Evolutionary conservation across 2,888 invertebrate species (phyloP), one percentile per base, ranked within the genome.

Genomic region (Masnerella sp.): DNA sequence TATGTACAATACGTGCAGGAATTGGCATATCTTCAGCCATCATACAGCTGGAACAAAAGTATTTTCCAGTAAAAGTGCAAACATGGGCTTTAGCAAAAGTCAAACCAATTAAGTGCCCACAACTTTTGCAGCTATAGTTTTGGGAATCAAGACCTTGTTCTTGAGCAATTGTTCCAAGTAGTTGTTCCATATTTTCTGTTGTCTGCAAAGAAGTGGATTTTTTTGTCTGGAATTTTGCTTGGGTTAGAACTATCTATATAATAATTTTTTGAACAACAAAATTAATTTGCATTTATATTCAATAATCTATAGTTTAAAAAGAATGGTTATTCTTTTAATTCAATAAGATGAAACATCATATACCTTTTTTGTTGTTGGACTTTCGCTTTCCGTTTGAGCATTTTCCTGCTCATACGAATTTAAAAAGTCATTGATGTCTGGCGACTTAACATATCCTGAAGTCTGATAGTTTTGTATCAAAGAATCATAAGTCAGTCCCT

Each of bases 11-110:
- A 79, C 94, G 90, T 0, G 97, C 94, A 2, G 98, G 98, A 79
- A 98, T 95, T 62, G 93, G 90, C 77, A 92, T 92, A 51, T 92
- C 91, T 78, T 95, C 95, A 45, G 91, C 89, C 67, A 94, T 92
- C 92, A 97, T 97, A 84, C 99, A 99, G 70, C 92, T 92, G 43
- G 91, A 90, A 86, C 99, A 99, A 88, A 93, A 98, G 87, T 97
- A 97, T 78, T 92, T 91, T 2, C 96, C 97, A 78, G 95, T 95
- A 85, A 94, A 96, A 18, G 91, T 91, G 88, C 99, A 99, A 0
- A 96, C 92, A 82, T 89, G 88, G 32, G 90, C 89, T 81, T 89
- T 90, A 0, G 89, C 89, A 81, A 91, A 91, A 7, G 90, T 90
- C 81, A 93, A 89, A 40, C 92, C 92, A 45, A 94, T 88, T 0